Base-by-base conservation (phyloP, 2,888 invertebrate species). In the Pristionchus mayeri region DNA sequence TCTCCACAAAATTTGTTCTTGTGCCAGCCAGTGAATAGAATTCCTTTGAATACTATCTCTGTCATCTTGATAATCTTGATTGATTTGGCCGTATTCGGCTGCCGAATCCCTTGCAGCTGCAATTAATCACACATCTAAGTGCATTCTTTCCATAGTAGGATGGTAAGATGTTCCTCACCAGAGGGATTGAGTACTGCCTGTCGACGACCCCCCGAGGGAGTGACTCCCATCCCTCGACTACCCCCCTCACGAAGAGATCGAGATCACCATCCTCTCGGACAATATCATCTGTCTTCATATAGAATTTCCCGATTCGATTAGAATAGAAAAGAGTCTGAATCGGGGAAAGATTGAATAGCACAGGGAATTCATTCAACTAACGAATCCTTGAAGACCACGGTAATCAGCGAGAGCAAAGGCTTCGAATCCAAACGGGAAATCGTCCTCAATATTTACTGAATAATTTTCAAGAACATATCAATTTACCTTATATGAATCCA, bases 251-350 rank as follows among this genome's bases (percentile, higher is more conserved):
- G 16, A 30, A 63, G 11, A 63, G 34, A 34, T 30, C 27, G 30
- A 63, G 6, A 30, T 30, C 60, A 9, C 34, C 30, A n/a, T 34
- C 2, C 30, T 63, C 34, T 18, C 34, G 27, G 16, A 16, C 30
- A 27, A 63, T 1, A 63, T 34, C 18, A 30, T 63, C 60, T 30
- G 11, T 18, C 34, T 63, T 63, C 30, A 63, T 63, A 30, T 63
- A 63, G 18, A 63, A 63, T 63, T 63, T 63, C 16, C 60, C 60
- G 27, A 63, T 63, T 13, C 60, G 60, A 63, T 63, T 27, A n/a
- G 60, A 63, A 34, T 30, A 63, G 60, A 63, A 63, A n/a, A 63
- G 60, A 63, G 60, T 63, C 60, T 63, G 24, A 30, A n/a, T n/a
- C n/a, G n/a, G n/a, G n/a, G 30, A 30, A 9, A 63, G 27, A 18